Evolutionary conservation across 2,113 vertebrate genomes (phyloP), one percentile per base, ranked within the genome.

Genomic region (Eulemur rufifrons): DNA sequence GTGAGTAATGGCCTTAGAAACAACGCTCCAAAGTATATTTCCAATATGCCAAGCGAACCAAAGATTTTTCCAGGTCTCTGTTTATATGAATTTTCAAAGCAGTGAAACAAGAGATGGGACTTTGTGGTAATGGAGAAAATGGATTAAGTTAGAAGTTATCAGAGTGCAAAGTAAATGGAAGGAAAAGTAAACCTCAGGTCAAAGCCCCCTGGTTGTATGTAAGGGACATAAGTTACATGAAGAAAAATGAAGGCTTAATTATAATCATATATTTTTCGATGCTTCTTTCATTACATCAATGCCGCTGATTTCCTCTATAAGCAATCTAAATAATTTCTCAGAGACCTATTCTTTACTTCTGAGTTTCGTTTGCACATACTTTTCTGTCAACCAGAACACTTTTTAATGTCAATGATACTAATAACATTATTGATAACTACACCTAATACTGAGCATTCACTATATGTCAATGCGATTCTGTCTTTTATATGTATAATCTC

Each of bases 61-160:
- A 52, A 32, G 5, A 45, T 42, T 63, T 87, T 50, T 52, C 37
- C n/a, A 82, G 45, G 42, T 25, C 42, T 74, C 52, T 29, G 12
- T 66, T 92, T 86, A 68, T n/a, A 78, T 95, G 61, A 91, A 90
- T 69, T 92, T 92, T 96, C 63, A 74, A 81, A 94, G 63, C 23
- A 64, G 21, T 52, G 37, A 81, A 93, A 95, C 5, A 78, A 88
- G 74, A 94, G 66, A 42, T 56, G 56, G 73, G 68, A 80, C 54
- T 74, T 81, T 54, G 20, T 56, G 15, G 5, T 39, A 66, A 86
- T 7, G 7, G 29, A 76, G 34, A 71, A 93, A 90, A 82, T 9
- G 12, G 34, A 94, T 45, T 76, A 47, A 88, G 37, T 42, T 52
- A 93, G 34, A 94, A 81, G 64, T 56, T 91, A 74, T 34, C 39